A percentile compares a stretch with the other conserved stretches of the same genome.
Conservation (phyloP, 1,140 invertebrate species). For the Mya arenaria region DNA sequence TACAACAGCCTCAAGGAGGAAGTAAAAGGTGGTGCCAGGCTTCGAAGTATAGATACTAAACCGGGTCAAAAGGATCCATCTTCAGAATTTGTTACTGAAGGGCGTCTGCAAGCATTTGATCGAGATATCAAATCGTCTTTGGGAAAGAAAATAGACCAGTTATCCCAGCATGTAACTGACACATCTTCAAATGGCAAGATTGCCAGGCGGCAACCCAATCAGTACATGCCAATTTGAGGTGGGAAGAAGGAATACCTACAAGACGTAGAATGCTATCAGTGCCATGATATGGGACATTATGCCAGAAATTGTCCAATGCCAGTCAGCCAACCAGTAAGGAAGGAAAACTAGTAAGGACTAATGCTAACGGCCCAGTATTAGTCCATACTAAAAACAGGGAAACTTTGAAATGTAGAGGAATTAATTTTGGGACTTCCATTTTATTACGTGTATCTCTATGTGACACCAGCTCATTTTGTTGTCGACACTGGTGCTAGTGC, state of each 20-base stretch:
- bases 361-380: constrained; percentile 13
- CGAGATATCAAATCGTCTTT: constrained; percentile 2
- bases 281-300: constrained; percentile 2
- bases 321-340: not conserved
- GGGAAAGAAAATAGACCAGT: constrained; percentile 11
- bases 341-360: constrained; percentile 21
- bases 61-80: not conserved
- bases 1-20: constrained; percentile 8
- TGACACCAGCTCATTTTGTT: constrained; percentile 3
- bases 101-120: not conserved
- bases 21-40: not conserved
- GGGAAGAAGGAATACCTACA: not conserved
- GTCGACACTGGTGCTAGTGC: constrained; percentile 19
- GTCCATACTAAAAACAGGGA: not conserved
- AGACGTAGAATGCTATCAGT: constrained; percentile 1
- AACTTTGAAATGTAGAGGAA: not conserved
- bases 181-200: not conserved
- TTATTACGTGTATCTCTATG: not conserved
- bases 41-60: not conserved
- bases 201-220: not conserved
- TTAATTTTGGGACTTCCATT: not conserved
- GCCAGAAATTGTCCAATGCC: not conserved
- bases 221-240: not conserved
- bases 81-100: not conserved
- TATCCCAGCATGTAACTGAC: not conserved